These are phyloP conservation scores for Perca fluviatilis DNA, from an alignment of 2,113 vertebrate genomes.

Conservation along the genomic window DNA sequence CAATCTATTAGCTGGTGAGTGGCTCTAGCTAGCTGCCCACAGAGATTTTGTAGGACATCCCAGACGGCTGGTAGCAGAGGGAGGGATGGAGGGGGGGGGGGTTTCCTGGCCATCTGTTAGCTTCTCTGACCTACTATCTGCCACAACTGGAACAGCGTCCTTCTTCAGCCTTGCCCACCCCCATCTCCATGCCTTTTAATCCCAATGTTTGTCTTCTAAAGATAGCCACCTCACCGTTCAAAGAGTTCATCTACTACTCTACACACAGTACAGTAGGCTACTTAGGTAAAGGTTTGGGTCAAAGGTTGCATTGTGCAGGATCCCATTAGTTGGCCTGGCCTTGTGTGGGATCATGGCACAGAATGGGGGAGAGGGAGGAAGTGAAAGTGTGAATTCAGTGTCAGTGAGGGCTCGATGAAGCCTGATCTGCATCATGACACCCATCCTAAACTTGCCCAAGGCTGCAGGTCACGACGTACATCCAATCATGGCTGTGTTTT, in stretches of 20 bases:
- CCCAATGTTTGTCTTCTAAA: constrained; percentile 81
- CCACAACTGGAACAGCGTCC: constrained; percentile 83
- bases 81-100: constrained; percentile 63
- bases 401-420: neutral
- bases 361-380: constrained; percentile 10
- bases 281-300: constrained; percentile 6
- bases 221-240: constrained; percentile 51
- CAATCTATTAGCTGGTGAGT: constrained; percentile 49
- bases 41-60: constrained; percentile 79
- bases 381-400: constrained; percentile 39
- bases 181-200: constrained; percentile 72
- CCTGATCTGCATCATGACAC: neutral
- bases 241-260: constrained; percentile 32
- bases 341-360: constrained; percentile 11
- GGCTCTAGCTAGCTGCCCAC: constrained; percentile 56
- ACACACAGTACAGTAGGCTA: neutral
- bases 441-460: neutral
- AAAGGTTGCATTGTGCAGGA: constrained; percentile 35
- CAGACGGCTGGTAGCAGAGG: constrained; percentile 48
- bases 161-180: constrained; percentile 44
- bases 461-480: constrained; percentile 26
- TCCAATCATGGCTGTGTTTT: neutral
- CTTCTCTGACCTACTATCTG: constrained; percentile 85
- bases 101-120: constrained; percentile 84
- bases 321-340: constrained; percentile 48